phyloP scores from a whole-genome alignment of 1,140 invertebrate genomes.

The Calycopis cecrops region DNA sequence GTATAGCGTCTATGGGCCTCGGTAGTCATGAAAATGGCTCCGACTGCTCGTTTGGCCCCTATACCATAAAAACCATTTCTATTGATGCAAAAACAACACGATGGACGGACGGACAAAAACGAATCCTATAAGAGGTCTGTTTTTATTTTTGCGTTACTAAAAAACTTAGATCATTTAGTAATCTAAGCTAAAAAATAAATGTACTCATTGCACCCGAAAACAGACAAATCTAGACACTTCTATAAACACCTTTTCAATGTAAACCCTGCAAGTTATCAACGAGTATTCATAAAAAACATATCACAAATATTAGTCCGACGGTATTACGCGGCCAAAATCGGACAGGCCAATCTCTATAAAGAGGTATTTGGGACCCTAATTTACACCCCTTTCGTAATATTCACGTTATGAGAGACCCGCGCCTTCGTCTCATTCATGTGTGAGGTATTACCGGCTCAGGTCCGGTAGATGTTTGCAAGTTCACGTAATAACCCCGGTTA shows the following conservation, averaged over 20 bases:
- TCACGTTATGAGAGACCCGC: slow-evolving; percentile 53
- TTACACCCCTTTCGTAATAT: slow-evolving; percentile 68
- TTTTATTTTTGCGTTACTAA: too few species aligned
- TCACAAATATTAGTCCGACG: slow-evolving; percentile 45
- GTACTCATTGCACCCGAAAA: too few species aligned
- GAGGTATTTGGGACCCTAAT: slow-evolving; percentile 68
- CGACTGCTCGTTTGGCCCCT: too few species aligned
- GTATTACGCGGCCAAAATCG: slow-evolving; percentile 65
- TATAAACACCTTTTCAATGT: neutral
- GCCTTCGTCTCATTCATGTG: slow-evolving; percentile 29
- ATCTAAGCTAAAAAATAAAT: too few species aligned
- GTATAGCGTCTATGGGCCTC: too few species aligned
- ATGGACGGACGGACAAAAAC: too few species aligned
- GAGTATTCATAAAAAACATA: slow-evolving; percentile 1
- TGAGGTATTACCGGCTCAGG: slow-evolving; percentile 19
- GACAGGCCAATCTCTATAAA: slow-evolving; percentile 65
- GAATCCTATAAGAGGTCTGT: too few species aligned
- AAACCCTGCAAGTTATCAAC: neutral
- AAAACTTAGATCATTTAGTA: too few species aligned
- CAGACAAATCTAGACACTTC: too few species aligned
- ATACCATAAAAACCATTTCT: too few species aligned
- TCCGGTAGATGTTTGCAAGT: slow-evolving; percentile 9
- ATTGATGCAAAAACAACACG: too few species aligned
- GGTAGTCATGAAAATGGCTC: too few species aligned
- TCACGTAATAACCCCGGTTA: slow-evolving; percentile 3